These are phyloP conservation scores for Tapirus terrestris DNA, from an alignment of 2,113 vertebrate species.

Conservation along the genomic window DNA sequence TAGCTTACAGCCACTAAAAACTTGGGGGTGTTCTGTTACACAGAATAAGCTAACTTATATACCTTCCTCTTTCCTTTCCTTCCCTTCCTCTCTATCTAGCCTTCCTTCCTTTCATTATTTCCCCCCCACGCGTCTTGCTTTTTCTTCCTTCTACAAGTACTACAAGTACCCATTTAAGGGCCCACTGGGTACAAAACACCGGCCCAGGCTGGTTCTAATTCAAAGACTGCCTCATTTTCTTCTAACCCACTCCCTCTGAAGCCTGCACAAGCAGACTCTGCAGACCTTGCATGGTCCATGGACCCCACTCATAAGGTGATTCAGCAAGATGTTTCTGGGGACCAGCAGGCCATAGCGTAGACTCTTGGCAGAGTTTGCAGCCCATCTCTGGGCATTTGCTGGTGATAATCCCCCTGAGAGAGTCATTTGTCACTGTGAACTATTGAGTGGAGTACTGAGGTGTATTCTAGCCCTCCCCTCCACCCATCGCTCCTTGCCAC, in stretches of 20 bases:
- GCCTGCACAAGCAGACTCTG: not conserved
- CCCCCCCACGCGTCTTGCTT: not conserved
- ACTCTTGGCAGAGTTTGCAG: not conserved
- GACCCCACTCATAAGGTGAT: not conserved
- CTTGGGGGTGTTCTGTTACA: not conserved
- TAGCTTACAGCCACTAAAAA: not conserved
- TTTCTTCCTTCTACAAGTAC: constrained; percentile 20
- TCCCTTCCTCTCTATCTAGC: not conserved
- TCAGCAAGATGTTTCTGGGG: not conserved
- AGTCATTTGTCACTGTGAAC: constrained; percentile 21
- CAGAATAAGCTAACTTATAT: not conserved
- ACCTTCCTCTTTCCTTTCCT: not conserved
- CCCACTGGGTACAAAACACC: not conserved
- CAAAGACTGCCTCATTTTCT: constrained; percentile 20
- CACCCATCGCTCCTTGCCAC: not conserved
- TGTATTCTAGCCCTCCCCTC: not conserved
- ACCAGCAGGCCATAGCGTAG: not conserved
- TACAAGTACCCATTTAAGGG: not conserved
- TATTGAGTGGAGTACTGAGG: not conserved
- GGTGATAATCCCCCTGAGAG: not conserved
- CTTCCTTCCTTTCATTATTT: not conserved
- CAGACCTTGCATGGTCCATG: not conserved
- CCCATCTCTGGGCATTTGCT: not conserved
- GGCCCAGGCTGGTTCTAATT: not conserved
- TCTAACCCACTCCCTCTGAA: not conserved